A percentile compares a stretch with the other conserved stretches of the same genome.
phyloP scores from a whole-genome alignment of 2,888 invertebrate species.

The Tanypteryx hageni region DNA sequence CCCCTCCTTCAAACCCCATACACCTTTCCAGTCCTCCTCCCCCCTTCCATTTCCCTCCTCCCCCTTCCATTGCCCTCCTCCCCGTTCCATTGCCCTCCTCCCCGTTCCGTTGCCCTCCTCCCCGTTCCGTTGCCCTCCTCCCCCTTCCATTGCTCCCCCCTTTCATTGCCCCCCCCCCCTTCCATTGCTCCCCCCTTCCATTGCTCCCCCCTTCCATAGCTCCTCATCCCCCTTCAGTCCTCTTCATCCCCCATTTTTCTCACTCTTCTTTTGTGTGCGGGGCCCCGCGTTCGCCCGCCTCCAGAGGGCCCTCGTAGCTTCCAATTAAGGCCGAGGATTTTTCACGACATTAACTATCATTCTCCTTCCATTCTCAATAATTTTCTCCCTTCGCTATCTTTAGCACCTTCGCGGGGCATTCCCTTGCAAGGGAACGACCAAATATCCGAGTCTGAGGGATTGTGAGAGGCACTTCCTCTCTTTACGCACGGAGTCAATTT shows the following conservation, averaged over 20 bases:
- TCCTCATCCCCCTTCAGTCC: no score
- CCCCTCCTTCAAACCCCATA: no score
- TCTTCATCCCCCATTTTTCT: neutral
- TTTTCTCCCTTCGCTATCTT: neutral
- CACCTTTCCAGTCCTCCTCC: neutral
- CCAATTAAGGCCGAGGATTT: conserved; percentile 1
- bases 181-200: neutral
- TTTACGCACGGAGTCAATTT: no score
- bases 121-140: neutral
- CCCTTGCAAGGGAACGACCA: neutral
- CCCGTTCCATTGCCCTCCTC: neutral
- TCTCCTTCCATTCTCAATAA: neutral
- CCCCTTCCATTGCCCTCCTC: neutral
- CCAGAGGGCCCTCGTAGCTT: conserved; percentile 34
- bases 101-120: neutral
- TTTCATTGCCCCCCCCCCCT: neutral
- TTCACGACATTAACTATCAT: neutral
- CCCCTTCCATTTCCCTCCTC: conserved; percentile 21
- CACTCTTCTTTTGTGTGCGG: neutral
- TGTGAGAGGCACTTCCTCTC: no score
- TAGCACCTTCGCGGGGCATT: neutral
- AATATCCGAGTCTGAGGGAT: neutral
- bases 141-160: neutral
- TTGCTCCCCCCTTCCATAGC: no score
- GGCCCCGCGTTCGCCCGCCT: neutral